Percentiles rank a stretch among this genome's conserved stretches.
Conservation (phyloP, 2,113 vertebrate genomes). For the Motacilla alba region DNA sequence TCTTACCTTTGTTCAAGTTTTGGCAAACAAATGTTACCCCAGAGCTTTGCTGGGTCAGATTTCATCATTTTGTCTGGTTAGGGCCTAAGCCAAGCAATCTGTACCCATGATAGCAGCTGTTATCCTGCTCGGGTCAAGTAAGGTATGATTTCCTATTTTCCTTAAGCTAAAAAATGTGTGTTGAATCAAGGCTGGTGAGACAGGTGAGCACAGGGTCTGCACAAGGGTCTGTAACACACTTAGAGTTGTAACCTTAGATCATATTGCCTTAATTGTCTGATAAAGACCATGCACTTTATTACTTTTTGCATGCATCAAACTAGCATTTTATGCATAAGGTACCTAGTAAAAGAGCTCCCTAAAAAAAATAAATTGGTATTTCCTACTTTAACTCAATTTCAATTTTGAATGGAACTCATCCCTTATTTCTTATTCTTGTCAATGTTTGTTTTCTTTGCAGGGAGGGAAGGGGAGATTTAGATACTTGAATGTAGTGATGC, state of each 20-base stretch:
- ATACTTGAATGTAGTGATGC: not conserved
- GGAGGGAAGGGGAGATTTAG: not conserved
- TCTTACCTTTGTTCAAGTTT: conserved; percentile 46
- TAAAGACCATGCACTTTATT: not conserved
- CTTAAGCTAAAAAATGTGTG: not conserved
- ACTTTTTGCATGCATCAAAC: not conserved
- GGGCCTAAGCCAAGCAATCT: conserved; percentile 21
- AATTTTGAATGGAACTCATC: not conserved
- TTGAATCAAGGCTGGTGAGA: not conserved
- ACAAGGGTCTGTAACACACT: not conserved
- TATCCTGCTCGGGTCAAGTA: not conserved
- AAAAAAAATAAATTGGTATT: not conserved
- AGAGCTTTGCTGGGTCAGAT: conserved; percentile 11
- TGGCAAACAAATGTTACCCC: not conserved
- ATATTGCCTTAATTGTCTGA: not conserved
- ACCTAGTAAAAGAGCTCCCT: not conserved
- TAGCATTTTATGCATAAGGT: not conserved
- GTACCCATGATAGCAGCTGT: not conserved
- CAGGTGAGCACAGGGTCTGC: not conserved
- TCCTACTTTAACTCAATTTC: conserved; percentile 6
- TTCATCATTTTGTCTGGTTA: conserved; percentile 33
- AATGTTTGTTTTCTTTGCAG: conserved; percentile 19
- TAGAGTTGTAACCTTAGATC: not conserved
- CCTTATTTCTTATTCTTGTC: conserved; percentile 1
- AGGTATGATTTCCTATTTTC: conserved; percentile 34